Conservation (phyloP, 2,113 vertebrate genomes). For the Bubo bubo region DNA sequence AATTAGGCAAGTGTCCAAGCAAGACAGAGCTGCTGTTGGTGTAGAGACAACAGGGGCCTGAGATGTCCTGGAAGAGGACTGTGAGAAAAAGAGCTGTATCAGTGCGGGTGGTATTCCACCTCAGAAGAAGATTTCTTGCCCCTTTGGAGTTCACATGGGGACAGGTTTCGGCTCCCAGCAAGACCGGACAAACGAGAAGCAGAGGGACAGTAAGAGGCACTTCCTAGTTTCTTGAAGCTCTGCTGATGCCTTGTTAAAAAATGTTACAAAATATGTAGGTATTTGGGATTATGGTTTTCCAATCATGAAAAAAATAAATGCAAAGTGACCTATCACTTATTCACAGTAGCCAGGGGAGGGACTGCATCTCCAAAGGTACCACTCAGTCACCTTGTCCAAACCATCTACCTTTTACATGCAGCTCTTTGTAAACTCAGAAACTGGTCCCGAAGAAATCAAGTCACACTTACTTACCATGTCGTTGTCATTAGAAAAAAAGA, state of each 20-base stretch:
- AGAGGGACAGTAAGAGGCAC: neutral
- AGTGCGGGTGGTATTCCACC: neutral
- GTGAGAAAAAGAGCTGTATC: neutral
- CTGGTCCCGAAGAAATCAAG: neutral
- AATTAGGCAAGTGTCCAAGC: neutral
- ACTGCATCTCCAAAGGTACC: neutral
- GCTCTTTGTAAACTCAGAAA: neutral
- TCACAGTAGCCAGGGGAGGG: accelerated
- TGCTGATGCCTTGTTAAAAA: neutral
- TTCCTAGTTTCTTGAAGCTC: neutral
- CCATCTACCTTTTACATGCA: neutral
- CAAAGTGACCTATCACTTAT: neutral
- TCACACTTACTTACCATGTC: neutral
- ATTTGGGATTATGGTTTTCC: neutral
- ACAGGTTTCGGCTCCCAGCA: neutral
- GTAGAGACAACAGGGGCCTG: neutral
- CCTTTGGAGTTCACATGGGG: accelerated
- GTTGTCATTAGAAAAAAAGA: neutral
- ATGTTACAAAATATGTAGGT: neutral
- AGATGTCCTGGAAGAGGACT: neutral
- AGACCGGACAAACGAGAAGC: neutral
- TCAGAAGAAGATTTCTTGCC: neutral
- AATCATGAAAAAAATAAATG: neutral
- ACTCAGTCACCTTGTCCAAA: neutral
- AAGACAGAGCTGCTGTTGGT: neutral